These are phyloP conservation scores for Musca vetustissima DNA, from an alignment of 1,140 invertebrate species.

Conservation along the genomic window DNA sequence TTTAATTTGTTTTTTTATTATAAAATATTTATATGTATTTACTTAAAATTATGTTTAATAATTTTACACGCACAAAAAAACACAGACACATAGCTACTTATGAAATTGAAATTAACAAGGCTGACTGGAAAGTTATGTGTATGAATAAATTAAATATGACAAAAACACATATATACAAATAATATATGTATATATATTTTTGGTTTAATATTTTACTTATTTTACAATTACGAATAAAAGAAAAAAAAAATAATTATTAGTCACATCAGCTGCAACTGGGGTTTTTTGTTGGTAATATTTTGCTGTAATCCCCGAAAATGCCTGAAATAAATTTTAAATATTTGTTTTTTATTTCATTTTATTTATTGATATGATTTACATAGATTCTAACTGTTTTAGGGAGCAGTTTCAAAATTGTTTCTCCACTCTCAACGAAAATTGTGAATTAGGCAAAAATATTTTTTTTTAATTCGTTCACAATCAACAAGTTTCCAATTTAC, in stretches of 20 bases:
- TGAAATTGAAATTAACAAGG: too few relatives aligned
- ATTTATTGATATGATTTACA: slow-evolving; percentile 18
- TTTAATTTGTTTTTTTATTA: slow-evolving; percentile 14
- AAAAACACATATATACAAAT: too few relatives aligned
- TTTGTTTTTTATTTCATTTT: neutral
- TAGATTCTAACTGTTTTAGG: neutral
- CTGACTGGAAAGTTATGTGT: too few relatives aligned
- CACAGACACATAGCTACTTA: neutral
- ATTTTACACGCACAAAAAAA: neutral
- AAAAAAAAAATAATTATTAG: too few relatives aligned
- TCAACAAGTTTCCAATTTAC: too few relatives aligned
- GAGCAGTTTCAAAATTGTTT: too few relatives aligned
- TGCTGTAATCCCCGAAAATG: neutral
- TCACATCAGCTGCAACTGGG: neutral
- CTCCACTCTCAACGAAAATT: too few relatives aligned
- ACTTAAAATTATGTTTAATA: neutral
- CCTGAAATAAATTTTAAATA: neutral
- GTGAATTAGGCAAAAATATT: too few relatives aligned
- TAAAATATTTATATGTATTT: slow-evolving; percentile 22
- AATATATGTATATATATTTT: too few relatives aligned
- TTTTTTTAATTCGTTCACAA: too few relatives aligned
- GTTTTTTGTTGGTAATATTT: neutral
- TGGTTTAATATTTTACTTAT: neutral
- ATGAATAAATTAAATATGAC: too few relatives aligned
- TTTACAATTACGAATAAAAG: neutral